These are phyloP conservation scores for Diceros bicornis DNA, from an alignment of 2,797 vertebrate genomes.

Conservation along the genomic window DNA sequence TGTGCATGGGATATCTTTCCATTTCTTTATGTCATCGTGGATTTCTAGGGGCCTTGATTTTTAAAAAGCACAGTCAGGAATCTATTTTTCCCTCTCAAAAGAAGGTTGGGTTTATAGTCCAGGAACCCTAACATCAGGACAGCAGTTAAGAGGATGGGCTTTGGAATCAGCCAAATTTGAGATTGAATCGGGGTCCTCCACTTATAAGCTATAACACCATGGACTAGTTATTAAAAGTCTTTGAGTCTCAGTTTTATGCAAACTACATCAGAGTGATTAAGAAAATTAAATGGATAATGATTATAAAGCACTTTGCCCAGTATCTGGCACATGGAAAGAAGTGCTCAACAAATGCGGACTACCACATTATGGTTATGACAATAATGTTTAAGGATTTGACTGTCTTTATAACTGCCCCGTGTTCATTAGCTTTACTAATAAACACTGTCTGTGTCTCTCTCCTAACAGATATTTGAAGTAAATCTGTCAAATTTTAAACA, in stretches of 20 bases:
- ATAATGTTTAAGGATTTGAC: slow-evolving; percentile 8
- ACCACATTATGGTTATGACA: neutral
- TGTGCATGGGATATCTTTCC: too few relatives aligned
- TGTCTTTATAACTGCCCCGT: neutral
- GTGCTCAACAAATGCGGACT: neutral
- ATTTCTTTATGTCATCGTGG: too few relatives aligned
- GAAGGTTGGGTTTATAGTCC: slow-evolving; percentile 4
- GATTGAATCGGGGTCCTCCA: neutral
- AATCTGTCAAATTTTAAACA: slow-evolving; percentile 5
- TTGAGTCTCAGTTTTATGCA: slow-evolving; percentile 39
- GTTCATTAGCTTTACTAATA: neutral
- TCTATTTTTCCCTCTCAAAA: slow-evolving; percentile 13
- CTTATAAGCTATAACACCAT: neutral
- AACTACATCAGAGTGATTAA: neutral
- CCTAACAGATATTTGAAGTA: slow-evolving; percentile 4
- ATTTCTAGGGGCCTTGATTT: neutral
- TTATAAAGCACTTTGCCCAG: slow-evolving; percentile 26
- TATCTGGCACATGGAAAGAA: neutral
- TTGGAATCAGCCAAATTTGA: slow-evolving; percentile 54
- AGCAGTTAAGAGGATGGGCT: neutral
- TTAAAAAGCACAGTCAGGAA: neutral
- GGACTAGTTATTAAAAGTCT: slow-evolving; percentile 1
- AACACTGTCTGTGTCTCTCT: neutral
- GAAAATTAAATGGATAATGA: neutral
- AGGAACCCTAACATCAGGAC: neutral